Conservation (phyloP, 2,113 vertebrate species). For the Esox niger region DNA sequence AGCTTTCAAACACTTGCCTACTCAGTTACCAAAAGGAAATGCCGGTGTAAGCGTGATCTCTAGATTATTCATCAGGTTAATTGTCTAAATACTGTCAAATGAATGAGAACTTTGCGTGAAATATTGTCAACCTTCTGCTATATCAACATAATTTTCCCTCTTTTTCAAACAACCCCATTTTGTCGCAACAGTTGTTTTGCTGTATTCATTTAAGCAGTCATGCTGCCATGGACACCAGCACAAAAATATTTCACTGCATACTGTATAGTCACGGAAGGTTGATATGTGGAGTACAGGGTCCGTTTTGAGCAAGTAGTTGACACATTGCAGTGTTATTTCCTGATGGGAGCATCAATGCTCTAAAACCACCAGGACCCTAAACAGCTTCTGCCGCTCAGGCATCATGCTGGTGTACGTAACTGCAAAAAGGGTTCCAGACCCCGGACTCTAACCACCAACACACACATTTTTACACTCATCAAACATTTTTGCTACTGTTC, state of each 20-base stretch:
- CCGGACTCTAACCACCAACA: too few species aligned
- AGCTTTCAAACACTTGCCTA: slow-evolving; percentile 16
- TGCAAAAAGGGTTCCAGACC: too few species aligned
- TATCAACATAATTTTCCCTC: not conserved
- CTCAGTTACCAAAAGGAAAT: slow-evolving; percentile 25
- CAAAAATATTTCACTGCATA: not conserved
- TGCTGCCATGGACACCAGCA: not conserved
- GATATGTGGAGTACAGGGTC: not conserved
- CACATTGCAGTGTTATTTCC: not conserved
- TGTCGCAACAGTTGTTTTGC: not conserved
- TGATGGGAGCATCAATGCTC: not conserved
- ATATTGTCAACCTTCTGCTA: not conserved
- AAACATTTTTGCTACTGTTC: too few species aligned
- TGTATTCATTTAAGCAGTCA: not conserved
- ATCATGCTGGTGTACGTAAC: too few species aligned
- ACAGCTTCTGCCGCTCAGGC: too few species aligned
- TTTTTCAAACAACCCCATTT: not conserved
- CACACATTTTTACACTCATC: too few species aligned
- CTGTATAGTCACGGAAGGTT: not conserved
- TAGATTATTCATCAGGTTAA: slow-evolving; percentile 24
- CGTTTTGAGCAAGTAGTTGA: not conserved
- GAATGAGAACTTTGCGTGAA: not conserved
- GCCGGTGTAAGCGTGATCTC: not conserved
- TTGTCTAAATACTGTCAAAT: slow-evolving; percentile 48
- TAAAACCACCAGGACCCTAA: too few species aligned